Evolutionary conservation across 2,797 vertebrate species (phyloP), one percentile per base, ranked within the genome.

Genomic region (Oceanodroma leucorhoa): DNA sequence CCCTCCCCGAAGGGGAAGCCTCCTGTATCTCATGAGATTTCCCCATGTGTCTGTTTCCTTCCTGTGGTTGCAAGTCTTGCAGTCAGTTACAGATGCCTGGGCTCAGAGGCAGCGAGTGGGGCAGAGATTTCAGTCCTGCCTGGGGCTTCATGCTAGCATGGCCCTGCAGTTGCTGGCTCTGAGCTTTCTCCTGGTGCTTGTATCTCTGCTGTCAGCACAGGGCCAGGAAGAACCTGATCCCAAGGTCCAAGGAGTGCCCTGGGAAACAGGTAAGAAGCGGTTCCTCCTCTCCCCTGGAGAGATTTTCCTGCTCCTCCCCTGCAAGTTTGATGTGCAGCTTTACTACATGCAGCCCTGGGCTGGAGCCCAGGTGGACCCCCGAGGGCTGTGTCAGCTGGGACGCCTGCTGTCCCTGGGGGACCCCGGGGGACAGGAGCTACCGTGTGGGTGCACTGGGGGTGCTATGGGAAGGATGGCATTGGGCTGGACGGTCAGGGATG

Each of bases 401-500:
- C 5, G 9, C 8, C 23, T 38, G 24, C 29, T 66, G 14, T 17
- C 24, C 38, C 26, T 50, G 55, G 10, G 46, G 58, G 12, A 64
- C 6, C 5, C 14, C 3, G 10, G 13, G 34, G 11, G 9, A 8
- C 17, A 46, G 27, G 9, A 89, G 9, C 9, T 43, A 6, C 1
- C 0, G 2, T 17, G 36, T 26, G 58, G 14, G 10, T 38, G 3
- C 22, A 11, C 11, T 61, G 21, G 3, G 11, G 0, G 2, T 46
- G 61, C 17, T 41, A 14, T 51, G 30, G 40, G n/a, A 90, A 51
- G 29, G 48, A 32, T 0, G 1, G 30, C 11, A 32, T 29, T 55
- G 69, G n/a, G n/a, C 14, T 64, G 61, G 36, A 10, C 15, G 5
- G 16, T 21, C 0, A 0, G 29, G 26, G 32, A 43, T 23, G 30